A percentile compares a stretch with the other conserved stretches of the same genome.
Conservation (phyloP, 1,140 invertebrate species). For the Pararge aegeria region DNA sequence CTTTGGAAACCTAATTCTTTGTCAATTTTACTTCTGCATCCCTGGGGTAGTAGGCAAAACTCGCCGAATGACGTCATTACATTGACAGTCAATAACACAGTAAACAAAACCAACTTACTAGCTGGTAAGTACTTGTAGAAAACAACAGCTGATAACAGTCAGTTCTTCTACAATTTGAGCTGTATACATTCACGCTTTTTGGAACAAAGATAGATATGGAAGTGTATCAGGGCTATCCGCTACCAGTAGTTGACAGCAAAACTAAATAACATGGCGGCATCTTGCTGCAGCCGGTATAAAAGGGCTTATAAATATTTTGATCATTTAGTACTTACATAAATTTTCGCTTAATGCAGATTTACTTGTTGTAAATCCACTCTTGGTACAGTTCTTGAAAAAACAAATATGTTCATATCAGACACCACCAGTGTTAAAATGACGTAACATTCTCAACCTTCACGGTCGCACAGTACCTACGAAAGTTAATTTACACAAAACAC, state of each 20-base stretch:
- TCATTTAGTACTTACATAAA: slow-evolving; percentile 45
- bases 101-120: slow-evolving; percentile 62
- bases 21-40: no score
- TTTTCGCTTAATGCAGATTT: slow-evolving; percentile 24
- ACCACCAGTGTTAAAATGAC: slow-evolving; percentile 60
- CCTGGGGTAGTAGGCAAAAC: slow-evolving; percentile 20
- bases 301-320: slow-evolving; percentile 46
- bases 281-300: slow-evolving; percentile 70
- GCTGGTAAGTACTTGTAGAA: slow-evolving; percentile 10
- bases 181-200: slow-evolving; percentile 21
- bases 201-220: slow-evolving; percentile 42
- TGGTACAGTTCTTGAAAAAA: slow-evolving; percentile 48
- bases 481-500: slow-evolving; percentile 46
- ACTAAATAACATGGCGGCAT: slow-evolving; percentile 79
- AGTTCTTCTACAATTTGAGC: not conserved
- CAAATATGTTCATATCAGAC: slow-evolving; percentile 68
- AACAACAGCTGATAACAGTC: slow-evolving; percentile 19
- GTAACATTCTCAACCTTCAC: slow-evolving; percentile 79
- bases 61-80: slow-evolving; percentile 59
- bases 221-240: slow-evolving; percentile 54
- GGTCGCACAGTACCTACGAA: slow-evolving; percentile 69
- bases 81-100: slow-evolving; percentile 74
- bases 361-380: slow-evolving; percentile 43
- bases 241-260: slow-evolving; percentile 70
- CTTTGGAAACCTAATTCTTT: no score